A percentile compares a stretch with the other conserved stretches of the same genome.
These are phyloP conservation scores for Macrosteles quadrilineatus DNA, from an alignment of 1,140 invertebrate species.

Conservation along the genomic window DNA sequence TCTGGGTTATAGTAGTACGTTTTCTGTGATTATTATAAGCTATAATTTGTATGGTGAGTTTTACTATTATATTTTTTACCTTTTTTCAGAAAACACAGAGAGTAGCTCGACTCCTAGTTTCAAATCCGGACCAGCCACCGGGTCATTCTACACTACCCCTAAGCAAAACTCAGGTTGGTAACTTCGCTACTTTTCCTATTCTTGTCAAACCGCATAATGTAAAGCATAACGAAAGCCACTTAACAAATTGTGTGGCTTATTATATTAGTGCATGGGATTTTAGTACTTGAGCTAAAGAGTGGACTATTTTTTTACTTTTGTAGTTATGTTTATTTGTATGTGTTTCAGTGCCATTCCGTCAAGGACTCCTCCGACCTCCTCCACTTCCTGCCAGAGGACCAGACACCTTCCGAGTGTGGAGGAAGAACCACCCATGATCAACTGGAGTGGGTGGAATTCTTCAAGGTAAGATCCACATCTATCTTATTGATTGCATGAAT, in stretches of 20 bases:
- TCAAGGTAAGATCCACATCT: slow-evolving; percentile 54
- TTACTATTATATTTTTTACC: too few relatives aligned
- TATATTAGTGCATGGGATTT: too few relatives aligned
- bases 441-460: slow-evolving; percentile 63
- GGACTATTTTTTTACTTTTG: too few relatives aligned
- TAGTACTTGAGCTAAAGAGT: too few relatives aligned
- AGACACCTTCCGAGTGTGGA: slow-evolving; percentile 54
- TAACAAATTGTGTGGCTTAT: too few relatives aligned
- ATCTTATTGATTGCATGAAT: too few relatives aligned
- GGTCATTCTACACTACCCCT: neutral
- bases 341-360: slow-evolving; percentile 36
- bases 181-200: neutral
- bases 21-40: too few relatives aligned
- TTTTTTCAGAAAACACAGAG: slow-evolving; percentile 15
- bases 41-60: too few relatives aligned
- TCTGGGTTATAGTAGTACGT: too few relatives aligned
- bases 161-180: slow-evolving; percentile 13
- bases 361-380: slow-evolving; percentile 40
- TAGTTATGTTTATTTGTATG: too few relatives aligned
- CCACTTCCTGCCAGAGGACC: slow-evolving; percentile 49
- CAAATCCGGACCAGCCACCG: neutral
- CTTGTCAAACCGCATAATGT: too few relatives aligned
- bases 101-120: neutral
- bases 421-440: slow-evolving; percentile 58
- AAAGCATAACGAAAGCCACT: too few relatives aligned